A percentile compares a stretch with the other conserved stretches of the same genome.
These are phyloP conservation scores for Halcyon leucocephala DNA, from an alignment of 2,797 vertebrate species.

Conservation along the genomic window DNA sequence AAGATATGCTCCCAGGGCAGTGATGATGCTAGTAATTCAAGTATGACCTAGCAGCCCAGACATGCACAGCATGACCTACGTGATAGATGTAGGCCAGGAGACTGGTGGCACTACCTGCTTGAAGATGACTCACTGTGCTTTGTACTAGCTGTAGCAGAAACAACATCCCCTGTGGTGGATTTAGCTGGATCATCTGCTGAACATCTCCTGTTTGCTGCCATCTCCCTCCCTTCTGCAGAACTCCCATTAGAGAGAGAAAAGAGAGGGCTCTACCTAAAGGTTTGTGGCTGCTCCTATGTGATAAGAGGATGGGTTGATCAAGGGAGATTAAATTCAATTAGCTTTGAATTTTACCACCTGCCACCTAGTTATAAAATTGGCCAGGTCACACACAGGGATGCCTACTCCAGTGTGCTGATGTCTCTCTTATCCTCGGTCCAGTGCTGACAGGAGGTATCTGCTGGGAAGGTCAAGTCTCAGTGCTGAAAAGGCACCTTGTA, in stretches of 20 bases:
- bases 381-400: neutral
- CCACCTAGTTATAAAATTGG: neutral
- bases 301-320: neutral
- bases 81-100: neutral
- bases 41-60: neutral
- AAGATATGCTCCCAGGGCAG: neutral
- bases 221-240: neutral
- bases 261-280: neutral
- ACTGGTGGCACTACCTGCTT: neutral
- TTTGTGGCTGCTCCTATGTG: neutral
- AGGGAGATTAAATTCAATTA: neutral
- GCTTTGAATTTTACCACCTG: neutral
- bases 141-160: neutral
- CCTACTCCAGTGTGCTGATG: neutral
- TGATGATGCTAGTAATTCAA: neutral
- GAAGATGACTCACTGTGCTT: rapidly evolving
- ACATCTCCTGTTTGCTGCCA: neutral
- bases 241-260: neutral
- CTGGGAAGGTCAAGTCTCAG: neutral
- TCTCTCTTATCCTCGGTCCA: neutral
- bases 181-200: neutral
- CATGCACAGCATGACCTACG: neutral
- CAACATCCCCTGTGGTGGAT: neutral
- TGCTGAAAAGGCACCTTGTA: neutral
- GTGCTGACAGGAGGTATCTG: neutral